Conservation (phyloP, 2,113 vertebrate genomes). For the Dunckerocampus dactyliophorus region DNA sequence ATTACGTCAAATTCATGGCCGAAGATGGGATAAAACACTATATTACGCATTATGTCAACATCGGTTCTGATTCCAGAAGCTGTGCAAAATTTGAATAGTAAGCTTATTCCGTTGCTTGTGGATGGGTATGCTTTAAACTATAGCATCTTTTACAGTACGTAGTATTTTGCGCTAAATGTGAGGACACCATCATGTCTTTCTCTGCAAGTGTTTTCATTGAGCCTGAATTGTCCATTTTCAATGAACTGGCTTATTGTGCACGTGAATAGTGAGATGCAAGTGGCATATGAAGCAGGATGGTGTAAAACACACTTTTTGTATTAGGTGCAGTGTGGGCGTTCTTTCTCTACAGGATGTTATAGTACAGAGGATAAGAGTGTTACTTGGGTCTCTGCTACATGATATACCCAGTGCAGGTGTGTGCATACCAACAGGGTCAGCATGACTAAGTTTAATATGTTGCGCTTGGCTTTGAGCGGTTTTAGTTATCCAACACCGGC, state of each 20-base stretch:
- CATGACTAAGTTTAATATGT: slow-evolving; percentile 45
- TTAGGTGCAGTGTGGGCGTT: slow-evolving; percentile 49
- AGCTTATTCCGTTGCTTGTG: slow-evolving; percentile 47
- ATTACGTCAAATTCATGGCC: slow-evolving; percentile 33
- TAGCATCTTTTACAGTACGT: slow-evolving; percentile 24
- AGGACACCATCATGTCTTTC: no score
- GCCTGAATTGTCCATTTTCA: slow-evolving; percentile 1
- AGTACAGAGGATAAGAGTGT: slow-evolving; percentile 41
- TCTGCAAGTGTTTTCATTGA: not conserved
- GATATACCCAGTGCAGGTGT: slow-evolving; percentile 66
- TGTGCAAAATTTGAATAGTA: slow-evolving; percentile 60
- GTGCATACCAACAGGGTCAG: slow-evolving; percentile 46
- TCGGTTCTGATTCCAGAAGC: slow-evolving; percentile 48
- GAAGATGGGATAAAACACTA: slow-evolving; percentile 43
- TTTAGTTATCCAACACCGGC: slow-evolving; percentile 47
- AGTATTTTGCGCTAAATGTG: not conserved
- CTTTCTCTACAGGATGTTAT: slow-evolving; percentile 43
- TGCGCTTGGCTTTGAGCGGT: slow-evolving; percentile 39
- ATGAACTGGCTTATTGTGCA: not conserved
- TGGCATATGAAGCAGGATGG: slow-evolving; percentile 33
- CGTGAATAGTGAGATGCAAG: slow-evolving; percentile 40
- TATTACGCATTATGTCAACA: slow-evolving; percentile 46
- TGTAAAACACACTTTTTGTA: slow-evolving; percentile 37
- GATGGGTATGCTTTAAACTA: slow-evolving; percentile 42
- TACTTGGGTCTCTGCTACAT: slow-evolving; percentile 75